Evolutionary conservation across 2,888 invertebrate species (phyloP).

Genomic region (Melinaea menophilus): DNA sequence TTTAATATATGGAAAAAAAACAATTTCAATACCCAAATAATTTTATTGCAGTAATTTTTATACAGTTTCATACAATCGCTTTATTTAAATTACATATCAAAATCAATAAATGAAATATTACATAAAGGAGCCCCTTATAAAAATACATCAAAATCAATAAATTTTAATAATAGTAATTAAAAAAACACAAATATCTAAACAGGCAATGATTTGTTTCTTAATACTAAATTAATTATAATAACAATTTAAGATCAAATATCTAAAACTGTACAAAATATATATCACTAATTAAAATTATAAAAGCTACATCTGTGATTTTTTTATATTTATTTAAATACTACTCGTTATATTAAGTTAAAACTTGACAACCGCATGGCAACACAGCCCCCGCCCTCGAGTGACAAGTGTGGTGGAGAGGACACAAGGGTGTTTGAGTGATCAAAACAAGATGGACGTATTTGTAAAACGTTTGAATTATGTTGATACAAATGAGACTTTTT

Average conservation of each 20-base stretch:
- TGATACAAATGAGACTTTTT: neutral
- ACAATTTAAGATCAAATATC: neutral
- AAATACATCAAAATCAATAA: neutral
- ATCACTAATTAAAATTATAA: slow-evolving; percentile 1
- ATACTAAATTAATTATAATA: neutral
- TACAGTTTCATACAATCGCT: neutral
- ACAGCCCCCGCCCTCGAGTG: neutral
- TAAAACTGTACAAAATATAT: neutral
- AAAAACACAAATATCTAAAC: neutral
- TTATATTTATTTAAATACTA: neutral
- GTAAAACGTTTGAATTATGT: neutral
- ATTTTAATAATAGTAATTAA: neutral
- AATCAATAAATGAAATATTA: slow-evolving; percentile 5
- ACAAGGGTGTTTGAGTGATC: neutral
- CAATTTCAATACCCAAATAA: neutral
- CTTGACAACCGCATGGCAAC: slow-evolving; percentile 4
- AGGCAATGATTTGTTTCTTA: too few relatives aligned
- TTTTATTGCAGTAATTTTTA: neutral
- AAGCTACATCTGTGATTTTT: neutral
- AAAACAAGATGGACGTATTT: neutral
- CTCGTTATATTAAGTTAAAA: neutral
- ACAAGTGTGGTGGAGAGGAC: neutral
- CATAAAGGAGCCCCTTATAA: slow-evolving; percentile 14
- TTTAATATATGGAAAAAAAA: too few relatives aligned
- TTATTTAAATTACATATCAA: neutral